Conservation (phyloP, 2,113 vertebrate genomes). For the Nestor notabilis region DNA sequence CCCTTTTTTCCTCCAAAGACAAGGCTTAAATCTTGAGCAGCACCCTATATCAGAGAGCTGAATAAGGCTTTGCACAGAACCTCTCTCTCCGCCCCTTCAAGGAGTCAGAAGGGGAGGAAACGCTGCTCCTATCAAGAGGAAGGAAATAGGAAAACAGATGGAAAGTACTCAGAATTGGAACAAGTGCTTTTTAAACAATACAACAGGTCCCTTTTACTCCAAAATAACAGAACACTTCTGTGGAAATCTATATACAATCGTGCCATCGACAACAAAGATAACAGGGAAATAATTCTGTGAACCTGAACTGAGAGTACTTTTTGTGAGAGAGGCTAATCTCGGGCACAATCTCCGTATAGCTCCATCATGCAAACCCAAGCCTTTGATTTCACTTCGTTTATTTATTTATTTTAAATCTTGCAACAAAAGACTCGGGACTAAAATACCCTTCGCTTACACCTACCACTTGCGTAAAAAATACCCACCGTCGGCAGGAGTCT, state of each 20-base stretch:
- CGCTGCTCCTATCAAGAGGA: constrained; percentile 73
- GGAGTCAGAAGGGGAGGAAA: constrained; percentile 51
- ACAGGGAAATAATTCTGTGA: constrained; percentile 87
- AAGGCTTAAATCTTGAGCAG: not conserved
- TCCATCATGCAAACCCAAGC: not conserved
- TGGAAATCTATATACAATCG: constrained; percentile 77
- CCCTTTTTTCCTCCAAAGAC: not conserved
- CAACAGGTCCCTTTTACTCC: constrained; percentile 73
- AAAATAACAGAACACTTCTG: constrained; percentile 56
- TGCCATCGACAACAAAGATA: constrained; percentile 77
- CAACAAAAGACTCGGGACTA: not conserved
- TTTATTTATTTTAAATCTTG: constrained; percentile 12
- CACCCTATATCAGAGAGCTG: accelerated
- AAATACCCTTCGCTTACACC: not conserved
- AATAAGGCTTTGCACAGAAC: not conserved
- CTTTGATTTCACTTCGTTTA: not conserved
- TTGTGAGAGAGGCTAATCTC: constrained; percentile 13
- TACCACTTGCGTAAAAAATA: not conserved
- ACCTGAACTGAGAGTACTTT: constrained; percentile 52
- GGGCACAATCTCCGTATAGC: not conserved
- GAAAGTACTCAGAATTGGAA: constrained; percentile 76
- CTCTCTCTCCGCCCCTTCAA: not conserved
- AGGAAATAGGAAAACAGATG: constrained; percentile 88
- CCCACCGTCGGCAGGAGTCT: not conserved
- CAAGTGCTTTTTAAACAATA: constrained; percentile 77